Evolutionary conservation across 2,113 vertebrate genomes (phyloP).

Genomic region (Ramphastos sulfuratus): DNA sequence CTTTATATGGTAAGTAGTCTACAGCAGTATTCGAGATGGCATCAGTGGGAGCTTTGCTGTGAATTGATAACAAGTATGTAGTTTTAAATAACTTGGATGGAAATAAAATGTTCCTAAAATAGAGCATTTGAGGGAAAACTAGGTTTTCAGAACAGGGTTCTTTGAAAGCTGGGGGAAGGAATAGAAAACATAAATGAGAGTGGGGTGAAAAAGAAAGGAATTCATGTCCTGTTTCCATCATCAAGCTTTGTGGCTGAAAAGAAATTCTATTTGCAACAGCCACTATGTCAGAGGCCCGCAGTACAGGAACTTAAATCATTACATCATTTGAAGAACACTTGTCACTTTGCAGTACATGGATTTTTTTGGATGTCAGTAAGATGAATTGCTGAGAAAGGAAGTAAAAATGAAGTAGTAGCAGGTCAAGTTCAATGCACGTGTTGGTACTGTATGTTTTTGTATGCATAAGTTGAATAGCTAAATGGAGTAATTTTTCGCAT

Average conservation of each 20-base stretch:
- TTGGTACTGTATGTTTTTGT: not conserved
- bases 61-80: not conserved
- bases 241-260: not conserved
- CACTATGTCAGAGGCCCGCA: not conserved
- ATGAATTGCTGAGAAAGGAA: not conserved
- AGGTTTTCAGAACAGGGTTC: not conserved
- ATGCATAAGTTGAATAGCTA: not conserved
- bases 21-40: not conserved
- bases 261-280: not conserved
- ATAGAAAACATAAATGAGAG: not conserved
- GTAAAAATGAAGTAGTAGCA: not conserved
- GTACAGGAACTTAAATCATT: not conserved
- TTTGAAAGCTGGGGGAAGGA: not conserved
- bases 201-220: not conserved
- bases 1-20: not conserved
- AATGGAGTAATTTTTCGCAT: not conserved
- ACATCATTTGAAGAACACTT: not conserved
- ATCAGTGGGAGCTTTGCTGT: not conserved
- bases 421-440: not conserved
- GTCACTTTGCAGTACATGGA: not conserved
- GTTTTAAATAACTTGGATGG: conserved; percentile 7
- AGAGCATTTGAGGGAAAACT: not conserved
- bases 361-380: not conserved
- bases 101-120: not conserved
- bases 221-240: not conserved